Conservation (phyloP, 1,140 invertebrate species). For the Battus philenor region DNA sequence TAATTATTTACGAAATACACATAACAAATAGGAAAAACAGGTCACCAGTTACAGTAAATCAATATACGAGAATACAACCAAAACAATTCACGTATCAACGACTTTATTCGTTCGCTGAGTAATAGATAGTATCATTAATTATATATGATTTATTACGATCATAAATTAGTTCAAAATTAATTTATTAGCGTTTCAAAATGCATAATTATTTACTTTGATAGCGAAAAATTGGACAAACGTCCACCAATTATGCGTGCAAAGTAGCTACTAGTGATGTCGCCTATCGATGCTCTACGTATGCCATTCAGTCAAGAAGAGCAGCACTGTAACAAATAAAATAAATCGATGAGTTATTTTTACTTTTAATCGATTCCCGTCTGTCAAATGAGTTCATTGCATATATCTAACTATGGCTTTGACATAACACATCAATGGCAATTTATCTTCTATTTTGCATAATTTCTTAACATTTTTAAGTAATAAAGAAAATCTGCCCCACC, state of each 20-base stretch:
- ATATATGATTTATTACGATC: background rate
- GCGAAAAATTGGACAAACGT: background rate
- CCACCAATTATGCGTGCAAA: background rate
- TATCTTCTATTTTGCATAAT: no score
- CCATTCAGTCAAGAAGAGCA: no score
- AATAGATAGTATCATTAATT: background rate
- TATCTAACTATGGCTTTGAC: no score
- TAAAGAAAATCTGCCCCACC: no score
- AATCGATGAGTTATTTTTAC: no score
- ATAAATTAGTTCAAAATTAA: background rate
- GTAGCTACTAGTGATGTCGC: background rate
- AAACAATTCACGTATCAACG: slow-evolving; percentile 44
- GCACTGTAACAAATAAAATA: no score
- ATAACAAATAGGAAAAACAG: slow-evolving; percentile 62
- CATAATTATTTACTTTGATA: slow-evolving; percentile 4
- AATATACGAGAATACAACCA: slow-evolving; percentile 65
- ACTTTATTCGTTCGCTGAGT: background rate
- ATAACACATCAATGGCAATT: no score
- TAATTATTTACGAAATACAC: slow-evolving; percentile 64
- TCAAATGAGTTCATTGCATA: no score
- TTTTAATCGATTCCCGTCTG: no score
- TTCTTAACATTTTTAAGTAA: no score
- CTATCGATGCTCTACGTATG: no score
- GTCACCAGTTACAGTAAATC: slow-evolving; percentile 71
- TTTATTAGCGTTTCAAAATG: background rate